Conservation (phyloP, 2,113 vertebrate species). For the Haplotaxodon microlepis region DNA sequence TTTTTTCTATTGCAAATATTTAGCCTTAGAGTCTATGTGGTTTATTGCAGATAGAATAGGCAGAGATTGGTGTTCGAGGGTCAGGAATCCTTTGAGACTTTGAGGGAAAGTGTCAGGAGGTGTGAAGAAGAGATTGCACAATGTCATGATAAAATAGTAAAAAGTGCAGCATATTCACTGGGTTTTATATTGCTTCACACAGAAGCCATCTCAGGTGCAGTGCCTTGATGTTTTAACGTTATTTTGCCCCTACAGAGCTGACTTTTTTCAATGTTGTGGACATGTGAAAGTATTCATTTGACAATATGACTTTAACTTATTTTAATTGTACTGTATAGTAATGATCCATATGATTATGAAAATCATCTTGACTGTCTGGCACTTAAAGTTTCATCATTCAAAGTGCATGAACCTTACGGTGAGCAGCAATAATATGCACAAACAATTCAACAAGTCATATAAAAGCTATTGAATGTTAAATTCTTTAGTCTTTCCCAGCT, state of each 20-base stretch:
- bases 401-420: not conserved
- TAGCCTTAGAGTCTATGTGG: not conserved
- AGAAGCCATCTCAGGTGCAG: not conserved
- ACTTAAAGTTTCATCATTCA: not conserved
- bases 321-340: not conserved
- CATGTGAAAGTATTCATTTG: not conserved
- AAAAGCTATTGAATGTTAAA: not conserved
- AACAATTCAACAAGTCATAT: not conserved
- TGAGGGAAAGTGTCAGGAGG: not conserved
- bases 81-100: not conserved
- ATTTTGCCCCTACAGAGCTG: not conserved
- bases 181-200: not conserved
- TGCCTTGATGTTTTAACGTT: not conserved
- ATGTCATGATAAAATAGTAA: not conserved
- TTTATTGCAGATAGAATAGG: not conserved
- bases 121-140: not conserved
- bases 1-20: not conserved
- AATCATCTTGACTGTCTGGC: not conserved
- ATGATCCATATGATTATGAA: not conserved
- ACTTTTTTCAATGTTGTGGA: not conserved
- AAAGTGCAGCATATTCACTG: not conserved
- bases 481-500: not conserved
- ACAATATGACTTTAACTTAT: not conserved
- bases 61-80: not conserved
- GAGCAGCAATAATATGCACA: not conserved